Percentiles rank a stretch among this genome's conserved stretches.
phyloP scores from a whole-genome alignment of 2,113 vertebrate species.

The Micronycteris hirsuta region DNA sequence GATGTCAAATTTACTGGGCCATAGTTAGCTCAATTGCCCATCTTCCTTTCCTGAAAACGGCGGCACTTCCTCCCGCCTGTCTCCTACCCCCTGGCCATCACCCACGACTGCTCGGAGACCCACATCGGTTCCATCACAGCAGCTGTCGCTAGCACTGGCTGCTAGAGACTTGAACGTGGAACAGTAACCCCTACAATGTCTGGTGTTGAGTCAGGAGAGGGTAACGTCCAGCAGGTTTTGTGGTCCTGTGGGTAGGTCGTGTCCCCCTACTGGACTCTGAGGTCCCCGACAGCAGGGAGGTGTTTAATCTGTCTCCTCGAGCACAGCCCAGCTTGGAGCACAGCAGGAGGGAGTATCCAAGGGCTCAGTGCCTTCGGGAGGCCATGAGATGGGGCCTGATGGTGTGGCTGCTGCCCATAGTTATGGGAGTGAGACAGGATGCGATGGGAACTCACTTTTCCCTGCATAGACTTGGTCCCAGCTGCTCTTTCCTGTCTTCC shows the following conservation, averaged over 20 bases:
- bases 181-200: not conserved
- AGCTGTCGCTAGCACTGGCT: not conserved
- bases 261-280: not conserved
- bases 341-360: not conserved
- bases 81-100: not conserved
- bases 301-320: not conserved
- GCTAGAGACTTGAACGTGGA: not conserved
- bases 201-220: not conserved
- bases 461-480: not conserved
- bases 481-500: not conserved
- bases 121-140: rapidly evolving
- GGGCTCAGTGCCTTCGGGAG: not conserved
- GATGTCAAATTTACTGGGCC: not conserved
- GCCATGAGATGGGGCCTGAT: not conserved
- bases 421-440: no score
- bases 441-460: no score
- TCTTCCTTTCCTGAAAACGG: not conserved
- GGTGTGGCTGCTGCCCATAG: not conserved
- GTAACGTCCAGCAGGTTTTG: not conserved
- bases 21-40: not conserved
- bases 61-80: not conserved
- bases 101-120: not conserved
- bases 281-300: not conserved
- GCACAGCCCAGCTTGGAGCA: not conserved
- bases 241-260: not conserved